These are phyloP conservation scores for Nomada hirtipes DNA, from an alignment of 2,888 invertebrate species.

Conservation along the genomic window DNA sequence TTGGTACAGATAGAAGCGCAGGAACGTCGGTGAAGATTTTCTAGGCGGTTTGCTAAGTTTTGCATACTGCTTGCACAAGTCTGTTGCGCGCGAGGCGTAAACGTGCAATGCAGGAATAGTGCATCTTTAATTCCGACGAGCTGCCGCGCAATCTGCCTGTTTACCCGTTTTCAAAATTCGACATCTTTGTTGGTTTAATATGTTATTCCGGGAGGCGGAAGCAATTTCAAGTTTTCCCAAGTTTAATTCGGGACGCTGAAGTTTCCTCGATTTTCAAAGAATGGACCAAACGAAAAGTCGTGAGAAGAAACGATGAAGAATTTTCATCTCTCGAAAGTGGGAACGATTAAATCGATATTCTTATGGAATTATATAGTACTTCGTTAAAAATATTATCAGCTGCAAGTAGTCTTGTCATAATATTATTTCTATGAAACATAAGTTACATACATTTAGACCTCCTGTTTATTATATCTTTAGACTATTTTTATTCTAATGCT, in stretches of 20 bases:
- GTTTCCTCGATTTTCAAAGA: not conserved
- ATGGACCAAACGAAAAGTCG: not conserved
- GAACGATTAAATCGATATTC: no score
- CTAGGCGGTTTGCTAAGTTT: constrained; percentile 1
- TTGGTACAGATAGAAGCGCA: not conserved
- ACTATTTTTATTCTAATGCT: no score
- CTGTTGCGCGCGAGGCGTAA: not conserved
- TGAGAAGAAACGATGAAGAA: not conserved
- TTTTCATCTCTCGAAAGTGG: not conserved
- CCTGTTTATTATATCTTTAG: no score
- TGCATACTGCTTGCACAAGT: not conserved
- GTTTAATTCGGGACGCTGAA: not conserved
- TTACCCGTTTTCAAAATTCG: constrained; percentile 9
- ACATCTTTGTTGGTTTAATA: constrained; percentile 3
- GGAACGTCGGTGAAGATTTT: not conserved
- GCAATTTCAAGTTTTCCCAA: not conserved
- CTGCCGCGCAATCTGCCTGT: constrained; percentile 4
- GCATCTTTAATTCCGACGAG: not conserved
- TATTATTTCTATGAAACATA: no score
- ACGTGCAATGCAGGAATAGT: not conserved
- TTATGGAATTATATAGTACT: no score
- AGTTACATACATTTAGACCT: no score
- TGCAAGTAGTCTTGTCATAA: no score
- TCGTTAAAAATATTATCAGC: no score
- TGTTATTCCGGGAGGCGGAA: not conserved